These are phyloP conservation scores for Contarinia nasturtii DNA, from an alignment of 1,140 invertebrate species.

Conservation along the genomic window DNA sequence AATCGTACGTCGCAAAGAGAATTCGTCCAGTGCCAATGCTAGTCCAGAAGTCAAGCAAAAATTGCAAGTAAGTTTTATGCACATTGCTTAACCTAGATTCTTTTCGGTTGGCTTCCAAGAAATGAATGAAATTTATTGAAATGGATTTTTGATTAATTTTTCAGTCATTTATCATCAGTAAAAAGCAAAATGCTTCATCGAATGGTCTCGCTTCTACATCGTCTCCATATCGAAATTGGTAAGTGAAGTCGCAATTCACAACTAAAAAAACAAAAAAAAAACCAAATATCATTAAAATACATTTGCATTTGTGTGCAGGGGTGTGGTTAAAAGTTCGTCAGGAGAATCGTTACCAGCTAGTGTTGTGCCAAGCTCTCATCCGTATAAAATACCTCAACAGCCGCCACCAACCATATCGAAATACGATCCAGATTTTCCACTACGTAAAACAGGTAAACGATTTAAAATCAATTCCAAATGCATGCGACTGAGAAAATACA, in stretches of 20 bases:
- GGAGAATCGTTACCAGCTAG: slow-evolving; percentile 34
- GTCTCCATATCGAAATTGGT: slow-evolving; percentile 67
- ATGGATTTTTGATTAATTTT: slow-evolving; percentile 13
- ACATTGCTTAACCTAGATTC: neutral
- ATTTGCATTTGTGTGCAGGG: slow-evolving; percentile 17
- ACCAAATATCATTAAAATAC: neutral
- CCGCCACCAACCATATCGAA: slow-evolving; percentile 33
- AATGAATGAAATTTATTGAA: neutral
- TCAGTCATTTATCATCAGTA: slow-evolving; percentile 76
- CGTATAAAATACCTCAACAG: slow-evolving; percentile 40
- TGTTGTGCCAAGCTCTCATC: slow-evolving; percentile 36
- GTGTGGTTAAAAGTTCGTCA: slow-evolving; percentile 36
- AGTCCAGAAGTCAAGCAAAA: slow-evolving; percentile 92
- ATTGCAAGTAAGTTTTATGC: slow-evolving; percentile 42
- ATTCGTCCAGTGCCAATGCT: slow-evolving; percentile 85
- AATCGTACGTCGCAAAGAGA: slow-evolving; percentile 63
- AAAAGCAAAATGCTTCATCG: slow-evolving; percentile 66
- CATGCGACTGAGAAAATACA: neutral
- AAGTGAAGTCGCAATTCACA: slow-evolving; percentile 15
- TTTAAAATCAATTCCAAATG: neutral
- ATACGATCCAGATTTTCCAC: slow-evolving; percentile 74
- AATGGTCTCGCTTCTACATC: slow-evolving; percentile 39
- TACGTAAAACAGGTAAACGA: slow-evolving; percentile 78
- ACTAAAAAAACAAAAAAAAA: no score
- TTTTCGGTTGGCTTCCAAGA: neutral